phyloP scores from a whole-genome alignment of 2,797 vertebrate species.

The Rousettus madagascariensis region DNA sequence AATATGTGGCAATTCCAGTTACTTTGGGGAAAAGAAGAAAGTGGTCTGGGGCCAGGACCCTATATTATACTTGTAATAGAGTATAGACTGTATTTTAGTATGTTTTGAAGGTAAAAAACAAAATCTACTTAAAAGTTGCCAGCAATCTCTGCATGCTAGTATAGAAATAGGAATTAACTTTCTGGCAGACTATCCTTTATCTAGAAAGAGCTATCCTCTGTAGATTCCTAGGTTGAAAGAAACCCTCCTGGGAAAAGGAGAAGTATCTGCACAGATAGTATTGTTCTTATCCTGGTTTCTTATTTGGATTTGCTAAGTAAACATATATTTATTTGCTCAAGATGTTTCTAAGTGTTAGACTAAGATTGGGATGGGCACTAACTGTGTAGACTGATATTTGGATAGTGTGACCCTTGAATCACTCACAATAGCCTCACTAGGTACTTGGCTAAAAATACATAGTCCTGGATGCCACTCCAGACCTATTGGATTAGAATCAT shows the following conservation, averaged over 20 bases:
- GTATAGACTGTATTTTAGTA: not conserved
- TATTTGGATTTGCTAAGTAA: not conserved
- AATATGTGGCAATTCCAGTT: not conserved
- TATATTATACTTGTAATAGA: not conserved
- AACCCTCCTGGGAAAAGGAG: not conserved
- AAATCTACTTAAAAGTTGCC: not conserved
- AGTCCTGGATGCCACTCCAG: not conserved
- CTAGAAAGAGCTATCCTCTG: not conserved
- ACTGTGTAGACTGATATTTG: not conserved
- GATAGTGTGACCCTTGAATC: not conserved
- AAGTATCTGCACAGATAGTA: not conserved
- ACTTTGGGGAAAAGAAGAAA: slow-evolving; percentile 8
- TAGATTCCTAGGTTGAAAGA: slow-evolving; percentile 15
- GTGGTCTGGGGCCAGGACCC: not conserved
- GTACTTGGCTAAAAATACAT: not conserved
- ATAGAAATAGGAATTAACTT: slow-evolving; percentile 29
- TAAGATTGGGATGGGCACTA: not conserved
- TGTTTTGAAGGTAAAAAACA: not conserved
- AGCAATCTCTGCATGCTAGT: not conserved
- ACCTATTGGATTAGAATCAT: not conserved
- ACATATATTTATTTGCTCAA: not conserved
- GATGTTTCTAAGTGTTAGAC: not conserved
- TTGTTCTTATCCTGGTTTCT: not conserved
- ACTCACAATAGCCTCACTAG: not conserved
- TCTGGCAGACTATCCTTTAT: not conserved